Base-by-base conservation (phyloP, 2,888 invertebrate genomes). In the Scotopteryx bipunctaria region DNA sequence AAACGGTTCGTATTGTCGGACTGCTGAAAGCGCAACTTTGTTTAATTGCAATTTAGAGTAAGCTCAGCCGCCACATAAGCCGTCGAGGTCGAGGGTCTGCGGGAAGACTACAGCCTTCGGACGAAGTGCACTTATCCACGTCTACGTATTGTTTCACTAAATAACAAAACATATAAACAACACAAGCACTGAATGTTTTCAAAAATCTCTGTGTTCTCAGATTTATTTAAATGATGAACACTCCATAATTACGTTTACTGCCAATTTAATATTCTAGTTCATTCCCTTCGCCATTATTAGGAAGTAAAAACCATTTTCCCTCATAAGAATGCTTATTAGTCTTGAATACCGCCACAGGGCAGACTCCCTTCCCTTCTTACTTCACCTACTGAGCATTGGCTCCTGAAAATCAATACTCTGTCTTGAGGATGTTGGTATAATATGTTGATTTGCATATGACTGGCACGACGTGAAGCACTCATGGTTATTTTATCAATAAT, bases 41-140 rank as follows among this genome's bases (percentile, higher is more conserved):
- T 80, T 82, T 81, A 81, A 82, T 81, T 83, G 79, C 81, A 83
- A 81, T 85, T 81, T 78, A 79, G 78, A 76, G 74, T 83, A 84
- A 86, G 77, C 82, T 65, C 69, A 66, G 71, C 83, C 72, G 73
- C 76, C 75, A 75, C 76, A 79, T 84, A 84, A 85, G 83, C 83
- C 73, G 73, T 69, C 67, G 71, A 70, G 73, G 76, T 80, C 74
- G 78, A 75, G 76, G 67, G 71, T 69, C 69, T 72, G 76, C 61
- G 75, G 72, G 66, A 64, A 70, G 72, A 75, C 73, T 74, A 72
- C 64, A 67, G 59, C 57, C 62, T 62, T 57, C 50, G 58, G 54
- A 62, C 69, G 63, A 63, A 75, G 69, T 71, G 74, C 74, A 77
- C 71, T 78, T 64, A 61, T 68, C 66, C 61, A 60, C 72, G 70